A percentile compares a stretch with the other conserved stretches of the same genome.
Evolutionary conservation across 2,797 vertebrate genomes (phyloP).

Genomic region (Diglossa cyanea): DNA sequence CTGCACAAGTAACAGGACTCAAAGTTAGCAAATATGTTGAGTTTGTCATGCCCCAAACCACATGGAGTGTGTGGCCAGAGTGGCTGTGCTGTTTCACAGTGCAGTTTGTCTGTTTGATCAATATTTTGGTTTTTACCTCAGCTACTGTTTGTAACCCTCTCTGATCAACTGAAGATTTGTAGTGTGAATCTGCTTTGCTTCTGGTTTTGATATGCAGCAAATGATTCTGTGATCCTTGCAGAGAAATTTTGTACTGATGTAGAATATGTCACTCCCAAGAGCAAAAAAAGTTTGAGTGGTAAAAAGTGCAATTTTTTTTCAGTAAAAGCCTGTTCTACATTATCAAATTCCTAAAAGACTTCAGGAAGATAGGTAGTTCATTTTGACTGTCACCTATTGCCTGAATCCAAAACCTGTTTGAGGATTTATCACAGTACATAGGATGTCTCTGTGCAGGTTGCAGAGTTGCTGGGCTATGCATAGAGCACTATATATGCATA

Average conservation of each 20-base stretch:
- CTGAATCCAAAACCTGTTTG: neutral
- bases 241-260: neutral
- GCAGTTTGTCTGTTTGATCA: neutral
- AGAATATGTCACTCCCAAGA: neutral
- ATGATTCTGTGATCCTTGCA: neutral
- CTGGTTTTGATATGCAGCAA: neutral
- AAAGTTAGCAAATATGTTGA: accelerated
- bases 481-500: neutral
- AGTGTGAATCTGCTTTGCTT: neutral
- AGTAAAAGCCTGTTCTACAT: neutral
- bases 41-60: neutral
- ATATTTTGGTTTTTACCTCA: neutral
- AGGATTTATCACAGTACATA: neutral
- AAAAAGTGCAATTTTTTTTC: neutral
- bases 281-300: neutral
- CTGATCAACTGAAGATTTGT: neutral
- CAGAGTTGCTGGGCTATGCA: neutral
- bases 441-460: neutral
- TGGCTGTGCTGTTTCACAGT: neutral
- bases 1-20: neutral
- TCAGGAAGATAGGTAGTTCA: neutral
- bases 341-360: neutral
- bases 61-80: neutral
- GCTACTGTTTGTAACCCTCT: neutral
- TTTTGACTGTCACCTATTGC: neutral